Evolutionary conservation across 2,113 vertebrate genomes (phyloP).

Genomic region (Spea multiplicata): DNA sequence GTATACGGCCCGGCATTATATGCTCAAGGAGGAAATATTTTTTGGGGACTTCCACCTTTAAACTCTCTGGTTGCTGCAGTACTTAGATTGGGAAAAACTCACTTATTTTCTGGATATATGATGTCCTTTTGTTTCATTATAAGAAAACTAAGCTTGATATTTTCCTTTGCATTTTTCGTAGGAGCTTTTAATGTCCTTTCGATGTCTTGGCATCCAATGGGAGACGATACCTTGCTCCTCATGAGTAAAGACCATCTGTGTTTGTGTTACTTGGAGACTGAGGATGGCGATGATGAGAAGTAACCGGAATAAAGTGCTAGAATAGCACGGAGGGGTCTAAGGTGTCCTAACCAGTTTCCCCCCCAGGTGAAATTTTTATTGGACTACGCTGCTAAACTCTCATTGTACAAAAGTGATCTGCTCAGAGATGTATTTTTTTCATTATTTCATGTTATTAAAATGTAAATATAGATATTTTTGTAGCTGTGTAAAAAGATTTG

Average conservation of each 20-base stretch:
- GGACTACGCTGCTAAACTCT: neutral
- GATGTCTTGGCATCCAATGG: constrained; percentile 78
- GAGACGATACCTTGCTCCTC: constrained; percentile 78
- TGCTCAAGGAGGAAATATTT: too few species aligned
- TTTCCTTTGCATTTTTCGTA: constrained; percentile 50
- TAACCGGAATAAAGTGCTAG: too few species aligned
- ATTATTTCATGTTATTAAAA: constrained; percentile 4
- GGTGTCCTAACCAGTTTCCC: too few species aligned
- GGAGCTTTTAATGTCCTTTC: constrained; percentile 82
- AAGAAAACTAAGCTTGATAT: neutral
- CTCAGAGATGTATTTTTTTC: neutral
- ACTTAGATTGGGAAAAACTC: too few species aligned
- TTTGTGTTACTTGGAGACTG: constrained; percentile 82
- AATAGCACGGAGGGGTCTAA: too few species aligned
- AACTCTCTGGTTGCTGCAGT: too few species aligned
- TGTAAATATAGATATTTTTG: constrained; percentile 33
- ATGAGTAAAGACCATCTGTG: constrained; percentile 88
- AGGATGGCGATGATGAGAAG: constrained; percentile 43
- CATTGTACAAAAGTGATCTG: neutral
- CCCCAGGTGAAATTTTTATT: too few species aligned
- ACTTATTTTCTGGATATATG: too few species aligned
- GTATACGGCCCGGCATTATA: too few species aligned
- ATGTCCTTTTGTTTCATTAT: too few species aligned
- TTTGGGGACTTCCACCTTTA: too few species aligned
- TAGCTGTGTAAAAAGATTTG: constrained; percentile 10